Base-by-base conservation (phyloP, 2,797 vertebrate genomes). In the Sebastes aleutianus region DNA sequence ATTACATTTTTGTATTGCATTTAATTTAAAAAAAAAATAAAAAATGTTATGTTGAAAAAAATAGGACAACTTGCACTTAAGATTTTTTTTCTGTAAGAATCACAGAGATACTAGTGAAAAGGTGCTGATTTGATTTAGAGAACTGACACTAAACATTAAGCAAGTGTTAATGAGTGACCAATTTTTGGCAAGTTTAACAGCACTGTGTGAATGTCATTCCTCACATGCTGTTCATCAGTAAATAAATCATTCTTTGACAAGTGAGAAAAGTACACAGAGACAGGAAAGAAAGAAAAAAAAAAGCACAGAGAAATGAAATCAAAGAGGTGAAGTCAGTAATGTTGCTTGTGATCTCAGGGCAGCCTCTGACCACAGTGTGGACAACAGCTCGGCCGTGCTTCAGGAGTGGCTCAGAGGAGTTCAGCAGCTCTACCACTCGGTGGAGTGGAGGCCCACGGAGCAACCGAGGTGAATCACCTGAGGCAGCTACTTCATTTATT, bases 311-410 rank as follows among this genome's bases (percentile, higher is more conserved):
- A 10, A 56, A n/a, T 16, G 12, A 31, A 24, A 57, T 10, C 67
- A 71, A 53, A 76, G 43, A 59, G 47, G 18, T 63, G 34, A 50
- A 29, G 24, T 56, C 16, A 50, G 66, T 57, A 16, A 39, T 62
- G 27, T 8, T 59, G 3, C 10, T 11, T 74, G 18, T 79, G 76
- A 59, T 57, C 69, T 54, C 90, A 98, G 97, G 97, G 96, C 90
- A 24, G 97, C 97, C 47, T 96, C 96, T 0, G 97, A 98, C 85
- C 97, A 98, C 93, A 98, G 94, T 9, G 34, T 93, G 76, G 97
- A 98, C 91, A 97, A 97, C 77, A 97, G 96, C 24, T 96, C 96
- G 1, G 96, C 94, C 13, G 75, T 98, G 69, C 96, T 98, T 74
- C 95, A 94, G 75, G 97, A 97, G 85, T 98, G 97, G 97, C 83